Evolutionary conservation across 1,140 invertebrate genomes (phyloP), one percentile per base, ranked within the genome.

Genomic region (Zaprionus lachaisei): DNA sequence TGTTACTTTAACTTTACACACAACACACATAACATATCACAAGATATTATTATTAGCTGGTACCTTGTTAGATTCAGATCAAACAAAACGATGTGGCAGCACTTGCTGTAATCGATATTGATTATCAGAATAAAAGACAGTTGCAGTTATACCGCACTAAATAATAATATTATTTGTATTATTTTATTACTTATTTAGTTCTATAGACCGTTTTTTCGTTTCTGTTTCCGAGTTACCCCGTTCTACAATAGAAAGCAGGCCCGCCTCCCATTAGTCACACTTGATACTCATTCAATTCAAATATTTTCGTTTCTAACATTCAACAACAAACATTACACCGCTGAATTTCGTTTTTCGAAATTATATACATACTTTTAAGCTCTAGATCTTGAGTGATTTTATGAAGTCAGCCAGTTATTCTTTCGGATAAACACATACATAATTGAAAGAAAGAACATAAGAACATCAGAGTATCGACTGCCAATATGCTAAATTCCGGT

Each of bases 321-420:
- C 38, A 72, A 72, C 58, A 72, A 55, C 44, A 60, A 72, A 66
- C 61, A 66, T 26, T 38, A 65, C 38, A 44, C 54, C 24, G 20
- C 44, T 56, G 62, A 24, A 44, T 65, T 62, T 77, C 55, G 26
- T 65, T 34, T 55, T 65, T 77, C 74, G 68, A 77, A 77, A 77
- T 77, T 77, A 44, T 41, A 47, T 28, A 41, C 58, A 47, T 28
- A 41, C 58, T 37, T 72, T 66, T 69, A 34, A 17, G 34, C 34
- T 55, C 55, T 49, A 70, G 38, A 56, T 64, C 20, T 57, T 44
- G 22, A 26, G 6, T 54, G 15, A 51, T 24, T 58, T 47, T 64
- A 28, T 54, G 24, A 31, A 51, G 28, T 54, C n/a, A 49, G 24
- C 54, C 44, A 55, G 44, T 38, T 51, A 44, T 38, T 63, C 12